Percentiles rank a stretch among this genome's conserved stretches.
phyloP scores from a whole-genome alignment of 2,888 invertebrate species.

The Sarcophaga caerulescens region DNA sequence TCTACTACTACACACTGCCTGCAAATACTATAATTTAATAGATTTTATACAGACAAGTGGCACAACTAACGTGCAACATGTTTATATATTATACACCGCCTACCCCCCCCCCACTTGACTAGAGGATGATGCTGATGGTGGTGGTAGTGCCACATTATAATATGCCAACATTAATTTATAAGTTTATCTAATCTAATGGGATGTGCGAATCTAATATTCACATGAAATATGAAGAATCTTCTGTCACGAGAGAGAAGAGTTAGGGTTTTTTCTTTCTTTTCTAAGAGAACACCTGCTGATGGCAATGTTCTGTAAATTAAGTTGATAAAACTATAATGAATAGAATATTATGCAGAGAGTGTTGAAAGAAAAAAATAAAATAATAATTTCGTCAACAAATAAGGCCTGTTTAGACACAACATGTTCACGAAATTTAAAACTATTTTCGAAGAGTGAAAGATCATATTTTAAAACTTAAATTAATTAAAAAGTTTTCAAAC shows the following conservation, averaged over 20 bases:
- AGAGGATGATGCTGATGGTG: too few relatives aligned
- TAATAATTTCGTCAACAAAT: too few relatives aligned
- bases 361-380: background rate
- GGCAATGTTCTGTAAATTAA: conserved; percentile 15
- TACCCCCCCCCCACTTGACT: too few relatives aligned
- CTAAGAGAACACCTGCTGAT: conserved; percentile 14
- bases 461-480: too few relatives aligned
- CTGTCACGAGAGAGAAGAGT: background rate
- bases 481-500: too few relatives aligned
- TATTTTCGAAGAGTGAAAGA: too few relatives aligned
- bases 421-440: too few relatives aligned
- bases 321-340: conserved; percentile 7
- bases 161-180: background rate
- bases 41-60: background rate
- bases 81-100: too few relatives aligned
- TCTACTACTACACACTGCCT: background rate
- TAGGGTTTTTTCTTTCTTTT: background rate
- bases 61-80: too few relatives aligned
- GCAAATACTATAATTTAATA: background rate
- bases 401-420: too few relatives aligned
- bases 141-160: too few relatives aligned
- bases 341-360: background rate
- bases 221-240: background rate
- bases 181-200: conserved; percentile 1
- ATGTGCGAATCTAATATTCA: background rate